phyloP scores from a whole-genome alignment of 2,113 vertebrate genomes.

The Cochlearius cochlearius region DNA sequence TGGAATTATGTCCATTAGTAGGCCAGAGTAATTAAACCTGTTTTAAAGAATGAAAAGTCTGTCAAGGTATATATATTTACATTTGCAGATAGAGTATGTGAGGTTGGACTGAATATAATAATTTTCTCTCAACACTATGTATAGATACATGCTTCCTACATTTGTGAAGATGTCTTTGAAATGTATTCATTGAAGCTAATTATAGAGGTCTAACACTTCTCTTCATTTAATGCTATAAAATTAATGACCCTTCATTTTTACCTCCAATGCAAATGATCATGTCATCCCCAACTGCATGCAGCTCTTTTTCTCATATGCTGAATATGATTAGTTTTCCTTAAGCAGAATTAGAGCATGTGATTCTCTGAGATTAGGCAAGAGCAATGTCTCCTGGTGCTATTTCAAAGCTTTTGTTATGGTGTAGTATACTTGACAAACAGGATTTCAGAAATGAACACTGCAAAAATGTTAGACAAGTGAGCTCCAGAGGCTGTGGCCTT shows the following conservation, averaged over 20 bases:
- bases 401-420: slow-evolving; percentile 38
- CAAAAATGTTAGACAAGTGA: slow-evolving; percentile 13
- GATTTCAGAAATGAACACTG: slow-evolving; percentile 18
- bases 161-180: slow-evolving; percentile 63
- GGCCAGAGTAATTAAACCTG: neutral
- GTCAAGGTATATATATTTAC: neutral
- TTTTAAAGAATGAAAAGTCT: neutral
- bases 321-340: slow-evolving; percentile 64
- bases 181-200: slow-evolving; percentile 69
- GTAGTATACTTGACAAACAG: slow-evolving; percentile 30
- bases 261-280: slow-evolving; percentile 66
- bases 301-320: slow-evolving; percentile 39
- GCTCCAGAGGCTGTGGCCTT: slow-evolving; percentile 8
- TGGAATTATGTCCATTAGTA: neutral
- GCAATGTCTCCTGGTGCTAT: neutral
- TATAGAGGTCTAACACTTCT: slow-evolving; percentile 68
- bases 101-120: neutral
- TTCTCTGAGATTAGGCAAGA: slow-evolving; percentile 44
- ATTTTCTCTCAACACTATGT: neutral
- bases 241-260: slow-evolving; percentile 77
- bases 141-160: neutral
- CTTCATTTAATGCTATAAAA: slow-evolving; percentile 74
- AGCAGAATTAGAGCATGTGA: slow-evolving; percentile 42
- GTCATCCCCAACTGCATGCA: slow-evolving; percentile 51
- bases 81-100: neutral